Evolutionary conservation across 1,140 invertebrate genomes (phyloP).

Genomic region (Drosophila guanche): DNA sequence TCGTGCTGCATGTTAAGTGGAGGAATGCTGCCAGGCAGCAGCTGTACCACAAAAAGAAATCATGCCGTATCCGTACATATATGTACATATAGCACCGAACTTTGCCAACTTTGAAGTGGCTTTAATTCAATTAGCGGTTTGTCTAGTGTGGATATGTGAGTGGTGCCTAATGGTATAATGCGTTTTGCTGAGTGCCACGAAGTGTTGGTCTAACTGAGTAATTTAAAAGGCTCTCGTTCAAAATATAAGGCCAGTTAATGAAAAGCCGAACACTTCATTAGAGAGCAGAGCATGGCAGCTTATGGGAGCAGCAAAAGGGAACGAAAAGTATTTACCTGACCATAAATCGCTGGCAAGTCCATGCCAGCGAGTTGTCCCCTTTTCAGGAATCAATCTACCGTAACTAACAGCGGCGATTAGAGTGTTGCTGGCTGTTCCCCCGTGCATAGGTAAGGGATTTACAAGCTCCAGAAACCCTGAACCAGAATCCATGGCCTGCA

Average conservation of each 20-base stretch:
- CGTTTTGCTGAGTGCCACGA: slow-evolving; percentile 34
- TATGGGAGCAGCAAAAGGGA: not conserved
- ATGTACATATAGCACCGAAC: slow-evolving; percentile 14
- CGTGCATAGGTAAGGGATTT: slow-evolving; percentile 10
- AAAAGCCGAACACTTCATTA: not conserved
- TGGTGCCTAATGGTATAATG: slow-evolving; percentile 40
- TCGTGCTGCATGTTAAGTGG: slow-evolving; percentile 46
- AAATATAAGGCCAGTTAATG: slow-evolving; percentile 13
- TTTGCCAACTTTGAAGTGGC: slow-evolving; percentile 50
- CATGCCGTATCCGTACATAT: not conserved
- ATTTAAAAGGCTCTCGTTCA: slow-evolving; percentile 13
- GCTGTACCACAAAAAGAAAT: slow-evolving; percentile 11
- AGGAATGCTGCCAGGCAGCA: slow-evolving; percentile 8
- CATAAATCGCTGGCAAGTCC: slow-evolving; percentile 8
- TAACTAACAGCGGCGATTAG: slow-evolving; percentile 37
- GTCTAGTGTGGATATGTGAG: slow-evolving; percentile 39
- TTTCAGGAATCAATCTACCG: slow-evolving; percentile 15
- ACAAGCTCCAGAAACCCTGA: slow-evolving; percentile 5
- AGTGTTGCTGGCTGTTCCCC: slow-evolving; percentile 4
- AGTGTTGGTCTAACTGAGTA: slow-evolving; percentile 32
- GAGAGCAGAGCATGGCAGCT: no score
- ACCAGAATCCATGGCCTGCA: slow-evolving; percentile 25
- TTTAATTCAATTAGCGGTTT: slow-evolving; percentile 73
- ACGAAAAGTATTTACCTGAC: slow-evolving; percentile 11
- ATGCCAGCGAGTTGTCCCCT: not conserved